A percentile compares a stretch with the other conserved stretches of the same genome.
These are phyloP conservation scores for Pseudococcus longispinus DNA, from an alignment of 2,888 invertebrate species.

Conservation along the genomic window DNA sequence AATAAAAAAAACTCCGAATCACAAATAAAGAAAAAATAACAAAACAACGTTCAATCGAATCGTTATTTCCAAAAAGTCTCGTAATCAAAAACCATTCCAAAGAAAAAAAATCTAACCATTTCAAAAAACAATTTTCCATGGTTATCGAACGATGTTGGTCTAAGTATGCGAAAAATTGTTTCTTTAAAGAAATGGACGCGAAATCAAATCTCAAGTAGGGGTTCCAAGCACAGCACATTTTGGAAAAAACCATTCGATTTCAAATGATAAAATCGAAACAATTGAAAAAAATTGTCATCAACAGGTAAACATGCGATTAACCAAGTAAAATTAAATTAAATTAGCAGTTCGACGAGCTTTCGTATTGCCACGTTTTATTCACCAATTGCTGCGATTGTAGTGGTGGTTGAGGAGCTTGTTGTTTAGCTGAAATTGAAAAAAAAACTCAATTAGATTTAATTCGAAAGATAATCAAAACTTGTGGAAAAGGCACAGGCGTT, in stretches of 20 bases:
- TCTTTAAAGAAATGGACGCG: no score
- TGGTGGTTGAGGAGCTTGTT: slow-evolving; percentile 54
- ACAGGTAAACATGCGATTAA: slow-evolving; percentile 21
- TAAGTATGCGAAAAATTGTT: no score
- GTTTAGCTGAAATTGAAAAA: slow-evolving; percentile 24
- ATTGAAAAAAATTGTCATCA: slow-evolving; percentile 27
- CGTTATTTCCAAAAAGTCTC: no score
- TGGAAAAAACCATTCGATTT: neutral
- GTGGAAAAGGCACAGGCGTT: neutral
- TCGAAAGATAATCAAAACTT: neutral
- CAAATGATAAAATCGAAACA: neutral
- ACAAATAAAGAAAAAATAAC: slow-evolving; percentile 17
- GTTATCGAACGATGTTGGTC: no score
- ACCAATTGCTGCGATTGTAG: neutral
- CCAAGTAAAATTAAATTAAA: neutral
- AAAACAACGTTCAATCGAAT: slow-evolving; percentile 3
- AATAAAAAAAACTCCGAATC: slow-evolving; percentile 25
- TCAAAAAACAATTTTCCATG: no score
- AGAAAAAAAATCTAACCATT: no score
- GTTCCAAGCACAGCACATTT: no score
- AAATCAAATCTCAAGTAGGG: no score
- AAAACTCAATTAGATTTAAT: neutral
- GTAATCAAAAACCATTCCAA: no score
- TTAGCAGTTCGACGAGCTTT: slow-evolving; percentile 50
- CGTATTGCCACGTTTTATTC: slow-evolving; percentile 46